phyloP scores from a whole-genome alignment of 2,113 vertebrate species.

The Callospermophilus lateralis region DNA sequence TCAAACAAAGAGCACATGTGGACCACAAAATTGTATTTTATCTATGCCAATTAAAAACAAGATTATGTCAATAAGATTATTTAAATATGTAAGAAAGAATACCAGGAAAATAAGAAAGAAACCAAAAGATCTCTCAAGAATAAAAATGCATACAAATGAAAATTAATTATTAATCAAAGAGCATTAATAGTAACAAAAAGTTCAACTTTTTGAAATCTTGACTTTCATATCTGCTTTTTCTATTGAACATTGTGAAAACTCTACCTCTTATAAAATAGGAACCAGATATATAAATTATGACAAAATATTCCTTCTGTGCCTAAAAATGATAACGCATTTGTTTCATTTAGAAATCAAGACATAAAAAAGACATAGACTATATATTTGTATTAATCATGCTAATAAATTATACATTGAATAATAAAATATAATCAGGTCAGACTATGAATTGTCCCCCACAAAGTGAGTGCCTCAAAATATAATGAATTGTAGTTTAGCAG shows the following conservation, averaged over 20 bases:
- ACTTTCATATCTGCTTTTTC: constrained; percentile 53
- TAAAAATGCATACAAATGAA: constrained; percentile 56
- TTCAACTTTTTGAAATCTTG: constrained; percentile 62
- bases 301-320: constrained; percentile 15
- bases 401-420: neutral
- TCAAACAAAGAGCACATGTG: neutral
- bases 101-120: constrained; percentile 49
- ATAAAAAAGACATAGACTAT: neutral
- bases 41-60: neutral
- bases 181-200: constrained; percentile 53
- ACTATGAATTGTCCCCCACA: neutral
- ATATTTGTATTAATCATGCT: neutral
- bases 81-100: constrained; percentile 1
- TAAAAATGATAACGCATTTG: neutral
- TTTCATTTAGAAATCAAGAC: neutral
- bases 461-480: neutral
- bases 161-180: constrained; percentile 72
- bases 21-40: neutral
- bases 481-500: neutral
- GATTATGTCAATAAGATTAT: neutral
- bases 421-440: neutral
- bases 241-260: constrained; percentile 48
- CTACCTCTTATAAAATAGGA: constrained; percentile 47
- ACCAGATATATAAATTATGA: neutral
- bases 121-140: constrained; percentile 62